Conservation (phyloP, 2,113 vertebrate species). For the Anguilla rostrata region DNA sequence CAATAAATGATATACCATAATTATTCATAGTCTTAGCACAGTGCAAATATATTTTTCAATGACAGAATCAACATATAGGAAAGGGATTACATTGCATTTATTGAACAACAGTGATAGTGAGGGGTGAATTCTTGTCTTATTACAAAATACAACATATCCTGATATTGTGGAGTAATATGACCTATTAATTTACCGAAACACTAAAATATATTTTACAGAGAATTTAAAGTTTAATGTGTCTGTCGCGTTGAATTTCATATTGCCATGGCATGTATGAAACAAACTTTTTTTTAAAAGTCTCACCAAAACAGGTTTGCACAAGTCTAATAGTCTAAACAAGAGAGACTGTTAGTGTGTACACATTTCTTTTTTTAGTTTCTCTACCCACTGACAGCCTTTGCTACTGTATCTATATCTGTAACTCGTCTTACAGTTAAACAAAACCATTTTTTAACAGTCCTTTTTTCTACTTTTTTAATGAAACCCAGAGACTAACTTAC, state of each 20-base stretch:
- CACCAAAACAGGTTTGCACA: not conserved
- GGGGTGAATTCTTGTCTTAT: not conserved
- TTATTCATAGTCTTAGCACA: not conserved
- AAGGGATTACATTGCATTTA: constrained; percentile 6
- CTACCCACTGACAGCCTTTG: not conserved
- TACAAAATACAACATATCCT: not conserved
- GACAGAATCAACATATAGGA: not conserved
- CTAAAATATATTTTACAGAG: constrained; percentile 3
- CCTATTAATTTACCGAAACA: not conserved
- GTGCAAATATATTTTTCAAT: not conserved
- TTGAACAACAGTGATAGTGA: not conserved
- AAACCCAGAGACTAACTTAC: not conserved
- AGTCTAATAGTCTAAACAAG: not conserved
- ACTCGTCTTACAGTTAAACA: not conserved
- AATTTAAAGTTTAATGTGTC: not conserved
- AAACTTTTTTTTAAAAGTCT: not conserved
- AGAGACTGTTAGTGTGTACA: not conserved
- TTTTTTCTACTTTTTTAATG: not conserved
- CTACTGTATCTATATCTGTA: not conserved
- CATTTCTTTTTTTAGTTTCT: not conserved
- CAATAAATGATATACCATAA: not conserved
- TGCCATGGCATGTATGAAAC: not conserved
- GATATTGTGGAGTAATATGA: not conserved
- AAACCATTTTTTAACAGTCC: not conserved
- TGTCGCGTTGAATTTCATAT: not conserved